phyloP scores from a whole-genome alignment of 2,888 invertebrate species.

The Pilophorus perplexus region DNA sequence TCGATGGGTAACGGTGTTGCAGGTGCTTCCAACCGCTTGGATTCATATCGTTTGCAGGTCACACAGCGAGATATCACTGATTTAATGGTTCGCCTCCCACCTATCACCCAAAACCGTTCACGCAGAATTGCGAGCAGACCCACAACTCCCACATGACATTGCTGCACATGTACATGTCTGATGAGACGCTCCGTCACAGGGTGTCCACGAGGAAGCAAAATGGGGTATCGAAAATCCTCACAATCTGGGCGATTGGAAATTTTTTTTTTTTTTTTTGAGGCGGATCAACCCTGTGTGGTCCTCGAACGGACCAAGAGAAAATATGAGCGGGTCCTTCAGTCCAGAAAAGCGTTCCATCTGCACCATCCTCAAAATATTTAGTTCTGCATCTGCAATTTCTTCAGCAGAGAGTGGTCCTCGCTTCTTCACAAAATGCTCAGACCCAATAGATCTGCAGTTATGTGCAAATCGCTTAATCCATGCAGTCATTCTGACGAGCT shows the following conservation, averaged over 20 bases:
- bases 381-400: neutral
- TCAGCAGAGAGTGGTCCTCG: neutral
- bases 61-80: neutral
- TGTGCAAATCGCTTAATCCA: slow-evolving; percentile 45
- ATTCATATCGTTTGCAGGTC: neutral
- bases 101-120: slow-evolving; percentile 4
- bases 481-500: slow-evolving; percentile 47
- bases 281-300: slow-evolving; percentile 4
- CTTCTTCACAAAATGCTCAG: neutral
- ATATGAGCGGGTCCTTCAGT: neutral
- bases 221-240: neutral
- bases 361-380: neutral
- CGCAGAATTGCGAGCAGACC: neutral
- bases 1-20: neutral
- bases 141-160: neutral
- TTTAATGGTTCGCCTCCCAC: neutral
- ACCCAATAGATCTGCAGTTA: neutral
- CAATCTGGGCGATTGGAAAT: neutral
- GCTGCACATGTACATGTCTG: neutral
- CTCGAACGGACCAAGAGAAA: neutral
- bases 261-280: slow-evolving; percentile 15
- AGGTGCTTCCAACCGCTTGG: neutral
- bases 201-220: neutral
- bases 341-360: neutral
- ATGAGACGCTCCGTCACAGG: neutral